phyloP scores from a whole-genome alignment of 2,113 vertebrate genomes.

The Manacus vitellinus region DNA sequence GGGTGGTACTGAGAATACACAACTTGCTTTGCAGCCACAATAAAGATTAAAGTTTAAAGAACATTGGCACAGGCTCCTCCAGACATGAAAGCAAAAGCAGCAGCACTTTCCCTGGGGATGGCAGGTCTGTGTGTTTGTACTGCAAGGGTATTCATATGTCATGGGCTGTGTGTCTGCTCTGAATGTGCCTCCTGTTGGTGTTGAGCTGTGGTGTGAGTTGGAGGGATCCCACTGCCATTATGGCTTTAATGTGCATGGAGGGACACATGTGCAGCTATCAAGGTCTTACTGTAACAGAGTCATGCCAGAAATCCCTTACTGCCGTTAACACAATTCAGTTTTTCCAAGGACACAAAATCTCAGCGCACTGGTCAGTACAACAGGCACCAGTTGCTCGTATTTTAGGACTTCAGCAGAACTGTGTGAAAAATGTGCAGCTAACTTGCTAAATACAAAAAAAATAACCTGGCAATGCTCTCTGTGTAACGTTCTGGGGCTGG shows the following conservation, averaged over 20 bases:
- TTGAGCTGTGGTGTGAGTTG: rapidly evolving
- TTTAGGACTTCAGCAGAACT: not conserved
- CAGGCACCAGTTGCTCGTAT: not conserved
- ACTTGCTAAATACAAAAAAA: not conserved
- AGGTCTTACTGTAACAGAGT: not conserved
- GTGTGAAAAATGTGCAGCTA: not conserved
- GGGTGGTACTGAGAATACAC: not conserved
- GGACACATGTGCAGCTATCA: not conserved
- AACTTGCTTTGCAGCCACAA: not conserved
- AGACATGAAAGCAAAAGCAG: not conserved
- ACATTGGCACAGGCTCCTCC: not conserved
- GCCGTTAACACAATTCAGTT: not conserved
- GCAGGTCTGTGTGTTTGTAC: not conserved
- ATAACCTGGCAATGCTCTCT: not conserved
- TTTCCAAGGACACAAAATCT: not conserved
- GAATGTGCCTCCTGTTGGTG: rapidly evolving
- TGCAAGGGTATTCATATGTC: rapidly evolving
- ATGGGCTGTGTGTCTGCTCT: not conserved
- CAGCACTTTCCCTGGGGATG: not conserved
- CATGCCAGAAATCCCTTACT: not conserved
- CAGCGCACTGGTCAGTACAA: not conserved
- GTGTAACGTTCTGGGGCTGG: rapidly evolving
- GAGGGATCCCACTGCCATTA: not conserved
- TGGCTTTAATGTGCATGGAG: not conserved
- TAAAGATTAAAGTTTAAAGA: not conserved